phyloP scores from a whole-genome alignment of 2,113 vertebrate species.

The Poeciliopsis turrubarensis region DNA sequence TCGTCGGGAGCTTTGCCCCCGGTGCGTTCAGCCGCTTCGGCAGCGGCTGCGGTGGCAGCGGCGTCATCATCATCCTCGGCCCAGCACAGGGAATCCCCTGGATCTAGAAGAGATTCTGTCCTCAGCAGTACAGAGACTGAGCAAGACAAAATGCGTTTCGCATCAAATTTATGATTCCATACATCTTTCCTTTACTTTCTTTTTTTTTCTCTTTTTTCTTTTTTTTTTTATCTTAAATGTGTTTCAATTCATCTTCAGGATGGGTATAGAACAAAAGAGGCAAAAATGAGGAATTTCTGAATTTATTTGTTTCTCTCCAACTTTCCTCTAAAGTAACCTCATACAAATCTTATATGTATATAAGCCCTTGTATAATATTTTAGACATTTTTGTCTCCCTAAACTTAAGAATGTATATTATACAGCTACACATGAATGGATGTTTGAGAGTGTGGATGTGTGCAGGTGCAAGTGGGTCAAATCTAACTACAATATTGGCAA shows the following conservation, averaged over 20 bases:
- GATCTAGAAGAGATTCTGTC: slow-evolving; percentile 86
- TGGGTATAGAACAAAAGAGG: slow-evolving; percentile 77
- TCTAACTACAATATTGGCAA: slow-evolving; percentile 81
- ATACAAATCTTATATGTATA: slow-evolving; percentile 88
- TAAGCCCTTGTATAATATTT: slow-evolving; percentile 88
- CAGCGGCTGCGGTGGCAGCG: slow-evolving; percentile 67
- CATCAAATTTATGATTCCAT: slow-evolving; percentile 97
- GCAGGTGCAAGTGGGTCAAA: slow-evolving; percentile 28
- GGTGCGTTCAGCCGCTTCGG: slow-evolving; percentile 76
- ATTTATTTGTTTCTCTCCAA: slow-evolving; percentile 80
- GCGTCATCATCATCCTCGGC: slow-evolving; percentile 72
- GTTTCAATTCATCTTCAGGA: slow-evolving; percentile 77
- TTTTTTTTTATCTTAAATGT: slow-evolving; percentile 63
- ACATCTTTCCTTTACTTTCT: slow-evolving; percentile 55
- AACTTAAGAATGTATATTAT: slow-evolving; percentile 91
- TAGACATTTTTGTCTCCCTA: slow-evolving; percentile 89
- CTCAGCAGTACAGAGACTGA: slow-evolving; percentile 92
- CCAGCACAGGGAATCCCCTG: slow-evolving; percentile 86
- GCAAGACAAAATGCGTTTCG: slow-evolving; percentile 94
- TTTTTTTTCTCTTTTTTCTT: slow-evolving; percentile 55
- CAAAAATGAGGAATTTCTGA: slow-evolving; percentile 73
- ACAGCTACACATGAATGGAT: slow-evolving; percentile 70
- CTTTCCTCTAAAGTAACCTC: slow-evolving; percentile 82
- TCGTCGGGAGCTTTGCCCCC: slow-evolving; percentile 94
- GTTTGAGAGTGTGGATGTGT: slow-evolving; percentile 26